Evolutionary conservation across 1,140 invertebrate genomes (phyloP), one percentile per base, ranked within the genome.

Genomic region (Oncopeltus fasciatus): DNA sequence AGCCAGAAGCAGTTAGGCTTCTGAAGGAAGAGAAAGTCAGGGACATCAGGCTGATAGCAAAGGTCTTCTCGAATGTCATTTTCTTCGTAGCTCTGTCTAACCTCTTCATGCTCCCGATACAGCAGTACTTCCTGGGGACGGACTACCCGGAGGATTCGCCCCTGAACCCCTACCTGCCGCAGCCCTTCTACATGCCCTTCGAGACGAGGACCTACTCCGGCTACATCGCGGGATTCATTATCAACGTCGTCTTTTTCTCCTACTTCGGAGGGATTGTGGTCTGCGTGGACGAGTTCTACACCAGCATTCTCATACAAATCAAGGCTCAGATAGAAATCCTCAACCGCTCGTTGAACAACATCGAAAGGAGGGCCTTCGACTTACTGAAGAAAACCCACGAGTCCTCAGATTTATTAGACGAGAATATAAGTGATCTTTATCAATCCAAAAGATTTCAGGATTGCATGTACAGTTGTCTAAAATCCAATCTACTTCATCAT

Each of bases 141-240:
- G 31, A 38, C 5, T 5, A 38, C 31, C 5, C 14, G 5, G 14
- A 5, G 5, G 31, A 14, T 5, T 8, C 5, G 14, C 31, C 31
- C 31, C 5, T 38, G 31, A 38, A 38, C 14, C 31, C 31, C 31
- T 38, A 38, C 31, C 14, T 38, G 14, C 31, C 31, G 5, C 31
- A 38, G 31, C 31, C 31, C 5, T 38, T 38, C 31, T 38, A 38
- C 31, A 38, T 38, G 31, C 31, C 31, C 5, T 38, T 38, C 14
- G 31, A 38, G 5, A 8, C 31, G 5, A 8, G 31, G 67, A 62
- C 77, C 73, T 16, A 76, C 60, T 5, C 66, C 70, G 62, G 77
- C 75, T 1, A 38, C 31, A 38, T 38, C 5, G 14, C 14, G 14
- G 31, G 5, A 38, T 38, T 8, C 31, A 38, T 14, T 8, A 38